phyloP scores from a whole-genome alignment of 2,888 invertebrate genomes.

The Ormia ochracea region DNA sequence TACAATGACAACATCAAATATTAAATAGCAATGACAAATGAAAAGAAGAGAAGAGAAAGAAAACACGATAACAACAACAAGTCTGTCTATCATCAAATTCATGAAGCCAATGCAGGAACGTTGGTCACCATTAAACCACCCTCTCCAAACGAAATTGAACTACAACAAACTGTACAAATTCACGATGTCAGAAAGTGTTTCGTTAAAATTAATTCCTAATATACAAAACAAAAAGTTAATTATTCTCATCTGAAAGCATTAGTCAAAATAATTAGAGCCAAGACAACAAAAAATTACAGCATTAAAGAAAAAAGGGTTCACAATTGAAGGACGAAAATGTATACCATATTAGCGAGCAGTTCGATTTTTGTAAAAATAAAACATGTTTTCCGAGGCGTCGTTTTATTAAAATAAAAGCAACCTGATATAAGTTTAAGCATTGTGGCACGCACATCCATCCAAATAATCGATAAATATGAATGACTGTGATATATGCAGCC shows the following conservation, averaged over 20 bases:
- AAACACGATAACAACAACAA: background rate
- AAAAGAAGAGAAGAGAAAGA: background rate
- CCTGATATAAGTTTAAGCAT: background rate
- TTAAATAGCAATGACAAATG: constrained; percentile 47
- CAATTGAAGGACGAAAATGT: background rate
- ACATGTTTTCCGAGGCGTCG: background rate
- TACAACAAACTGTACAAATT: background rate
- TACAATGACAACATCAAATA: constrained; percentile 43
- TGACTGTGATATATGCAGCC: too few relatives aligned
- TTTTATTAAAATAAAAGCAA: background rate
- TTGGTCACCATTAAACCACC: constrained; percentile 44
- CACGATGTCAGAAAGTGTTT: constrained; percentile 33
- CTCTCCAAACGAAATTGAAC: background rate
- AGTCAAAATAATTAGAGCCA: constrained; percentile 57
- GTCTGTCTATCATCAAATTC: constrained; percentile 14
- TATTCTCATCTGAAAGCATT: constrained; percentile 59
- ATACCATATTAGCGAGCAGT: constrained; percentile 31
- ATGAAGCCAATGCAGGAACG: constrained; percentile 16
- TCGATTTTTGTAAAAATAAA: constrained; percentile 2
- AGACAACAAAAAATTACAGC: background rate
- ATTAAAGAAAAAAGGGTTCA: constrained; percentile 45
- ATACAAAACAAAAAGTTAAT: constrained; percentile 57
- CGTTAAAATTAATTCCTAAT: constrained; percentile 38
- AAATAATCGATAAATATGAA: too few relatives aligned
- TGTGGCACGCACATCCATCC: background rate